Conservation (phyloP, 1,140 invertebrate genomes). For the Triops cancriformis region DNA sequence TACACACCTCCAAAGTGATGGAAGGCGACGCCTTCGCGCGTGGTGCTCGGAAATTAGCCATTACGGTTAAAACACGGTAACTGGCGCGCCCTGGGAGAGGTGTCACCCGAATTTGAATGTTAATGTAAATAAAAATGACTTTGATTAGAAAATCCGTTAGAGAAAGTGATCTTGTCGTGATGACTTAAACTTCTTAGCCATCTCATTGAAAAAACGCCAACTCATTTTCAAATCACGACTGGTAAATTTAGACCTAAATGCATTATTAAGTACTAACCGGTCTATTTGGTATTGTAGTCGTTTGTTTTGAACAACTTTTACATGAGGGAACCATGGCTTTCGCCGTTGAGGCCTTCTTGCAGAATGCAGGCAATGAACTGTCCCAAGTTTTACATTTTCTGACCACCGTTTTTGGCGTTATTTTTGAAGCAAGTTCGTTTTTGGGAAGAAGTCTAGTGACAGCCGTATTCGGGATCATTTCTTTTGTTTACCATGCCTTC, state of each 20-base stretch:
- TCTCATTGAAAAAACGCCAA: no score
- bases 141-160: neutral
- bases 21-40: neutral
- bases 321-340: neutral
- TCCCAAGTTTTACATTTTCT: neutral
- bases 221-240: no score
- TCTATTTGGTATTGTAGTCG: neutral
- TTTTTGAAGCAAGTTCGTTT: neutral
- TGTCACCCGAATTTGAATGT: neutral
- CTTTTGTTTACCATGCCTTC: neutral
- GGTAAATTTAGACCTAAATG: no score
- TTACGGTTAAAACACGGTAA: neutral
- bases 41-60: neutral
- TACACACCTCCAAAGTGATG: neutral
- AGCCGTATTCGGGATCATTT: neutral
- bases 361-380: neutral
- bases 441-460: neutral
- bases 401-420: neutral
- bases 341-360: neutral
- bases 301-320: neutral
- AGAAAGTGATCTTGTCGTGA: neutral
- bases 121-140: neutral
- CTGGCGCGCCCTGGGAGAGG: slow-evolving; percentile 1
- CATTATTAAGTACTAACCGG: no score
- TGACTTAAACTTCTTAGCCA: neutral